Base-by-base conservation (phyloP, 2,113 vertebrate genomes). In the Nannobrachium achirus region DNA sequence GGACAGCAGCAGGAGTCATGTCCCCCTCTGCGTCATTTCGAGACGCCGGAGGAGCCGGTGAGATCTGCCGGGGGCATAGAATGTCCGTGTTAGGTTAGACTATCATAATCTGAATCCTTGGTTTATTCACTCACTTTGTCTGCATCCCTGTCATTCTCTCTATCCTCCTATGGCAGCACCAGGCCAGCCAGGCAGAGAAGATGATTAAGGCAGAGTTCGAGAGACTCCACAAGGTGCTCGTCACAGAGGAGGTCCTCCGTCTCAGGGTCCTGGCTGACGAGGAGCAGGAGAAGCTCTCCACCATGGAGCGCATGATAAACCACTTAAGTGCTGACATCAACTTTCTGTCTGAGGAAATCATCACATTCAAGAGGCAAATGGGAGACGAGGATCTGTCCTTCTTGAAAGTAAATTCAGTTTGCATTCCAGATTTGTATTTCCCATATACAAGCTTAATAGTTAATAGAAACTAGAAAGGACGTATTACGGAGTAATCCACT, bases 161-260 rank as follows among this genome's bases (percentile, higher is more conserved):
- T 1, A 2, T 33, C 51, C 4, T 14, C n/a, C 60, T 39, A 51
- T 25, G 2, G 2, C 76, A 92, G 91, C 10, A 38, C 74, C 92
- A 93, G 59, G 85, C 90, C 4, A 69, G 25, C 33, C 74, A 81
- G 57, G 89, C 88, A 1, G 90, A 93, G 75, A 74, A 39, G 25
- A 78, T 63, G 58, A 91, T 93, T 65, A 91, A 69, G 58, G 56
- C 19, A 1, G 90, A 92, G 82, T 91, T 92, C 66, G 75, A 88
- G 59, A 88, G 81, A 66, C 82, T 93, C 7, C 87, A 13, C 46
- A 1, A 76, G 6, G 45, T 62, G 25, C 87, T 93, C 1, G 0
- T 1, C 0, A 56, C 62, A 5, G 89, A 91, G 62, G 88, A 93
- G 71, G 10, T 16, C 0, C 15, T 19, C 18, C 86, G 91, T 53